Percentiles rank a stretch among this genome's conserved stretches.
These are phyloP conservation scores for Aporophyla nigra DNA, from an alignment of 2,888 invertebrate genomes.

Conservation along the genomic window DNA sequence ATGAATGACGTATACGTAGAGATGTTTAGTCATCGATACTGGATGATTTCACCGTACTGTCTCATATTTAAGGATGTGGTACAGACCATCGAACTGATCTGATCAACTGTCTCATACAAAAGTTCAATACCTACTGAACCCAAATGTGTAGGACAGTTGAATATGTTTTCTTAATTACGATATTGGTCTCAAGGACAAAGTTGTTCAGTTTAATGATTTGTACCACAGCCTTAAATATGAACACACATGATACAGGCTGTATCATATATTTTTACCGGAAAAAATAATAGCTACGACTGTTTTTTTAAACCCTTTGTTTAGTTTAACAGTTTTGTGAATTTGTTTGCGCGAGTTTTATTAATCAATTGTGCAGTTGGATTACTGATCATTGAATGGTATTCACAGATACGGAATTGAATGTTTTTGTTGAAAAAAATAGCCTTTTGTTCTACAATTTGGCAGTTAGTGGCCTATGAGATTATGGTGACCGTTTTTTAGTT, in stretches of 20 bases:
- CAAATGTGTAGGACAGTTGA: too few relatives aligned
- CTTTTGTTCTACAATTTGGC: conserved; percentile 5
- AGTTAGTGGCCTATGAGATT: conserved; percentile 2
- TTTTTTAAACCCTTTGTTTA: conserved; percentile 19
- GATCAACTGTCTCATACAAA: background rate
- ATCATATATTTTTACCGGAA: background rate
- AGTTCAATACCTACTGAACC: background rate
- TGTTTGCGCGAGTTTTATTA: conserved; percentile 24
- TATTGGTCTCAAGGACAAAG: too few relatives aligned
- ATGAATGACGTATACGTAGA: too few relatives aligned
- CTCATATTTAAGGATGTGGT: background rate
- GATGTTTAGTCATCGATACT: too few relatives aligned
- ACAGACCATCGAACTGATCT: background rate
- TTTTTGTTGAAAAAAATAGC: conserved; percentile 16
- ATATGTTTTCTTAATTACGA: too few relatives aligned
- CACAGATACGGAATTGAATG: conserved; percentile 5
- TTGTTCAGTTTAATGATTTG: too few relatives aligned
- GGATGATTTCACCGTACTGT: background rate
- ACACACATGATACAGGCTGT: too few relatives aligned
- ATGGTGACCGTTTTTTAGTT: background rate
- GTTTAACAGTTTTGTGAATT: conserved; percentile 13
- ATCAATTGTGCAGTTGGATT: conserved; percentile 25
- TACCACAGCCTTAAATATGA: background rate
- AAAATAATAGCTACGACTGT: background rate
- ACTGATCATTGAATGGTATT: conserved; percentile 33